Evolutionary conservation across 2,113 vertebrate species (phyloP), one percentile per base, ranked within the genome.

Genomic region (Sapajus apella): DNA sequence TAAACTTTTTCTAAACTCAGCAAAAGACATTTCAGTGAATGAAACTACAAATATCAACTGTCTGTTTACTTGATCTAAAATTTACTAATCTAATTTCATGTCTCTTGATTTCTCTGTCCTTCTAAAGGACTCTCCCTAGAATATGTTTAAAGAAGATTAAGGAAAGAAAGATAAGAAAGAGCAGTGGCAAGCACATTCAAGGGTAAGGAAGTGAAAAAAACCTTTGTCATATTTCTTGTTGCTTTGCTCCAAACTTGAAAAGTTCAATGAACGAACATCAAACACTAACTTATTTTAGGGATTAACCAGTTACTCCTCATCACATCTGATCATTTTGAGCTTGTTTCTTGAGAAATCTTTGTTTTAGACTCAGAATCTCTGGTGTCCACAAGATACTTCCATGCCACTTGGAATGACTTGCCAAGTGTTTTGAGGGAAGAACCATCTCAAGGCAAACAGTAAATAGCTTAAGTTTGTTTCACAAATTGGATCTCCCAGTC

Each of bases 261-360:
- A 16, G 8, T 58, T 83, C 70, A 64, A 0, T 94, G 45, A 86
- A 58, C 64, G 43, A 83, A 72, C 8, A 93, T 27, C 27, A 87
- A 70, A 37, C 66, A 52, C 55, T 61, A 47, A 79, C 16, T 88
- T 91, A 50, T 64, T 43, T 89, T 68, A 45, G 85, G 43, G 43
- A 50, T 13, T 50, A 47, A 9, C 94, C 80, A 64, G 21, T 76
- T 61, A 30, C 18, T 93, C 40, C 32, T 81, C 21, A 27, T 47
- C 18, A 77, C 66, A 13, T 23, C 27, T 87, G 45, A 76, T 82
- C 32, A 83, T 72, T 79, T 56, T 58, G 17, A 88, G 61, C 40
- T 27, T 77, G 52, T 88, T 18, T 87, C 76, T 87, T 91, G 40
- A 87, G 75, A 95, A 56, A 89, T 72, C 66, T 75, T 86, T 96